phyloP scores from a whole-genome alignment of 2,797 vertebrate species.

The Iguana delicatissima region DNA sequence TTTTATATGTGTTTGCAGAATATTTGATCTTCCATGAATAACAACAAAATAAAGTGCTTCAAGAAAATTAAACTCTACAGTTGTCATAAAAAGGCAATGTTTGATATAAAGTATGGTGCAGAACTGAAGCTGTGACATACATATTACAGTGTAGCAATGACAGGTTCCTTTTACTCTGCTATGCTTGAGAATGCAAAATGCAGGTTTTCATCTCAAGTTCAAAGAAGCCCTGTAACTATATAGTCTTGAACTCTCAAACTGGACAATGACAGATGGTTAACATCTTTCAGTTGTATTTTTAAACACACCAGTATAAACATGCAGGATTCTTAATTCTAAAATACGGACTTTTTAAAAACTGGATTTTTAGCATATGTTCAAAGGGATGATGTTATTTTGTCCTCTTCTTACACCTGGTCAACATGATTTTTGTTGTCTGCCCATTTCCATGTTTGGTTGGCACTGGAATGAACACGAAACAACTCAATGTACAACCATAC shows the following conservation, averaged over 20 bases:
- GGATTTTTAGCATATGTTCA: neutral
- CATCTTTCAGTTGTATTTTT: slow-evolving; percentile 75
- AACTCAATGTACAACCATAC: neutral
- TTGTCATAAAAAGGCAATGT: slow-evolving; percentile 71
- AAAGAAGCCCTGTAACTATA: slow-evolving; percentile 68
- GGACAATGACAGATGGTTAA: slow-evolving; percentile 62
- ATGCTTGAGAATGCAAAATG: slow-evolving; percentile 63
- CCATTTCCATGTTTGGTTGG: neutral
- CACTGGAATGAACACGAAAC: neutral
- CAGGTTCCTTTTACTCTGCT: slow-evolving; percentile 62
- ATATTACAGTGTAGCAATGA: slow-evolving; percentile 34
- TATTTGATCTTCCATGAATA: slow-evolving; percentile 47
- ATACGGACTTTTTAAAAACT: slow-evolving; percentile 36
- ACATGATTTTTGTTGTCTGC: neutral
- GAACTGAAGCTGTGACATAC: slow-evolving; percentile 58
- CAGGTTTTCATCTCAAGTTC: slow-evolving; percentile 68
- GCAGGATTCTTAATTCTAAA: slow-evolving; percentile 64
- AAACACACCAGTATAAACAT: slow-evolving; percentile 68
- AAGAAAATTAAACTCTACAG: slow-evolving; percentile 65
- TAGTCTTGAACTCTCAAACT: slow-evolving; percentile 58
- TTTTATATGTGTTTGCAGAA: neutral
- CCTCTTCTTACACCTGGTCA: neutral
- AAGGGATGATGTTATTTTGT: neutral
- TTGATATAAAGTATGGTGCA: slow-evolving; percentile 50
- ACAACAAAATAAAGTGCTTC: slow-evolving; percentile 70